Evolutionary conservation across 2,888 invertebrate species (phyloP).

Genomic region (Diachrysia chrysitis): DNA sequence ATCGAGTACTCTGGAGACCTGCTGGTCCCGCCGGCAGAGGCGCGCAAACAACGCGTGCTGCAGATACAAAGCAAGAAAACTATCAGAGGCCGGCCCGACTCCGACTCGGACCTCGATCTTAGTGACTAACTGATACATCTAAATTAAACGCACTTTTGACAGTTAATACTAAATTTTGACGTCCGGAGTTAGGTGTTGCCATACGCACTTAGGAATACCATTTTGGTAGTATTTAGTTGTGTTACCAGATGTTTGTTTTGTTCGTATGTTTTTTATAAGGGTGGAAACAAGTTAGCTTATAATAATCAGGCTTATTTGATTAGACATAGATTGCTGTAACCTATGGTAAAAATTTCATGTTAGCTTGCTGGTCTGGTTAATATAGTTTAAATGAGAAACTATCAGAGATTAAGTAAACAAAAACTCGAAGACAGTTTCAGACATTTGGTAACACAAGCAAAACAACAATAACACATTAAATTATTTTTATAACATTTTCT

Average conservation of each 20-base stretch:
- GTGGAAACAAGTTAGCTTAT: no score
- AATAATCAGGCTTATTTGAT: no score
- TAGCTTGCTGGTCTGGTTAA: no score
- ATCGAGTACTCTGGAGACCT: slow-evolving; percentile 93
- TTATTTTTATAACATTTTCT: not conserved
- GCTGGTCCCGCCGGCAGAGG: slow-evolving; percentile 89
- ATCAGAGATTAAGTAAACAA: no score
- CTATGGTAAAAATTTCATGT: no score
- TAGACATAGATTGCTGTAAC: no score
- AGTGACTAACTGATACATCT: slow-evolving; percentile 79
- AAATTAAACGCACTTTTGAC: not conserved
- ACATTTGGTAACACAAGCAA: not conserved
- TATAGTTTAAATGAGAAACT: no score
- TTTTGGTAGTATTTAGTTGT: not conserved
- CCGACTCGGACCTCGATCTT: slow-evolving; percentile 88
- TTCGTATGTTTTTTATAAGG: no score
- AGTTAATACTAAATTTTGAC: not conserved
- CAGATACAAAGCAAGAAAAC: slow-evolving; percentile 87
- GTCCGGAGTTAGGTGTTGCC: not conserved
- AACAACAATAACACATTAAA: not conserved
- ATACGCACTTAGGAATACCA: not conserved
- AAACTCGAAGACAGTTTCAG: not conserved
- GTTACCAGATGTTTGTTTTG: not conserved
- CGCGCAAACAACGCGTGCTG: slow-evolving; percentile 78
- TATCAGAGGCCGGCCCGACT: slow-evolving; percentile 84